Evolutionary conservation across 2,113 vertebrate species (phyloP).

Genomic region (Corythaeola cristata): DNA sequence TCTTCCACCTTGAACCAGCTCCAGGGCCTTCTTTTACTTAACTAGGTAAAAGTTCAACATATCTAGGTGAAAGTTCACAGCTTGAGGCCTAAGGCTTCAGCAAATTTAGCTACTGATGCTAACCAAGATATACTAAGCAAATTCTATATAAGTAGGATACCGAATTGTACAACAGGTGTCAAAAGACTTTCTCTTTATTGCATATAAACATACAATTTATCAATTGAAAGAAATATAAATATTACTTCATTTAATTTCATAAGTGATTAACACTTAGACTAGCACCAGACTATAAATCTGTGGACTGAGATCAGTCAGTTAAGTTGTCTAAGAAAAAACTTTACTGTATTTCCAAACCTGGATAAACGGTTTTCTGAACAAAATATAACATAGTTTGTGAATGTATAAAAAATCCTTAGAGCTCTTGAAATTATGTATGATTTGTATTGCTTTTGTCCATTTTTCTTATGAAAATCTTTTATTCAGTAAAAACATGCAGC

Average conservation of each 20-base stretch:
- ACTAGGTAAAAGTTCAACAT: too few relatives aligned
- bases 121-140: neutral
- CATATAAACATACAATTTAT: neutral
- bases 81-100: neutral
- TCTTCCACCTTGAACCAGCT: too few relatives aligned
- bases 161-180: neutral
- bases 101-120: neutral
- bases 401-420: neutral
- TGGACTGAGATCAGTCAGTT: neutral
- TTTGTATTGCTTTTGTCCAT: neutral
- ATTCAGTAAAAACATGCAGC: neutral
- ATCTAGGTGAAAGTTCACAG: too few relatives aligned
- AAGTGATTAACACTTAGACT: neutral
- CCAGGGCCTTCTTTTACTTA: too few relatives aligned
- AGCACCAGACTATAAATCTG: neutral
- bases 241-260: neutral
- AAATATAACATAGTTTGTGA: neutral
- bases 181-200: neutral
- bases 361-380: neutral
- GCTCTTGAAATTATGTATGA: neutral
- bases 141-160: neutral
- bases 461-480: neutral
- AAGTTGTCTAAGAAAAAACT: neutral
- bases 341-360: neutral
- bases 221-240: neutral